phyloP scores from a whole-genome alignment of 2,888 invertebrate species.

The Drosophila atripex region DNA sequence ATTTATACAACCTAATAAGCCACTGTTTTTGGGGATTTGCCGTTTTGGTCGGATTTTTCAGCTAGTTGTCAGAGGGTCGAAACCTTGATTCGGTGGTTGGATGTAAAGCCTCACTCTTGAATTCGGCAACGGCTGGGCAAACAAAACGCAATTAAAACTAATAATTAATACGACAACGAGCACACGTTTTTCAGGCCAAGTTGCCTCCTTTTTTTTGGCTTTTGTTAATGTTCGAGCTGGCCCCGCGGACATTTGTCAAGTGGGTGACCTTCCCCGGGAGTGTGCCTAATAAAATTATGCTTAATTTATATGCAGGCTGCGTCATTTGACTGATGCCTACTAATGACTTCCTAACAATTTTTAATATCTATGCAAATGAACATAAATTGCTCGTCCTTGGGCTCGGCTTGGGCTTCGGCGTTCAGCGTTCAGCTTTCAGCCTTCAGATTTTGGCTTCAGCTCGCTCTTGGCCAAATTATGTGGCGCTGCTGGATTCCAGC shows the following conservation, averaged over 20 bases:
- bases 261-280: constrained; percentile 49
- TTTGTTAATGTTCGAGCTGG: constrained; percentile 8
- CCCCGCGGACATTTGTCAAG: constrained; percentile 44
- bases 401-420: constrained; percentile 9
- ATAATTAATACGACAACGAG: constrained; percentile 69
- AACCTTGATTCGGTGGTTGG: constrained; percentile 30
- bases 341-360: constrained; percentile 81
- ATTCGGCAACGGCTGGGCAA: constrained; percentile 39
- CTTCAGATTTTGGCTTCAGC: background rate
- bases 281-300: constrained; percentile 76
- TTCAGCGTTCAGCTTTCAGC: constrained; percentile 1
- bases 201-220: background rate
- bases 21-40: constrained; percentile 8
- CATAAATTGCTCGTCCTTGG: constrained; percentile 74
- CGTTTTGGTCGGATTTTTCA: constrained; percentile 13
- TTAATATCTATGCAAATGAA: constrained; percentile 81
- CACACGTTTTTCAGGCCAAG: constrained; percentile 36
- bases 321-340: constrained; percentile 80
- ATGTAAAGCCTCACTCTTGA: constrained; percentile 4
- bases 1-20: background rate
- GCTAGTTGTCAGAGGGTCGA: constrained; percentile 7
- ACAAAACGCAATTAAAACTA: constrained; percentile 76
- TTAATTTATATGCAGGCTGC: constrained; percentile 80
- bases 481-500: constrained; percentile 31
- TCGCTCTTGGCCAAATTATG: constrained; percentile 45